These are phyloP conservation scores for Polydrusus tereticollis DNA, from an alignment of 2,888 invertebrate species.

Conservation along the genomic window DNA sequence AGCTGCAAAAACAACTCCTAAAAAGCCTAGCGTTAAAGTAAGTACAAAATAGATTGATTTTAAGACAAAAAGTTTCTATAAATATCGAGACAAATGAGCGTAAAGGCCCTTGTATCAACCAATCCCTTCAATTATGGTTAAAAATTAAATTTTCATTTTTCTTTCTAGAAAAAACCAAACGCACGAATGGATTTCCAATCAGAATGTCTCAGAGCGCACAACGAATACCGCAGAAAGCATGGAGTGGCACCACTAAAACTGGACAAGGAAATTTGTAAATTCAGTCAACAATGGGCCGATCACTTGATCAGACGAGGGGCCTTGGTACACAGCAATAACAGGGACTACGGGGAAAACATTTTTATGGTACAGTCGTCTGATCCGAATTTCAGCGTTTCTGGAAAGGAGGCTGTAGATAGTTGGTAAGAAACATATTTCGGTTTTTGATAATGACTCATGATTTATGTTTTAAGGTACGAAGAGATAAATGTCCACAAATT, in stretches of 20 bases:
- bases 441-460: too few relatives aligned
- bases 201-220: conserved; percentile 73
- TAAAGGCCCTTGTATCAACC: too few relatives aligned
- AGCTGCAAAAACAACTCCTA: conserved; percentile 41
- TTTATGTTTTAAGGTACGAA: conserved; percentile 68
- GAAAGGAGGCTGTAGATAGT: conserved; percentile 78
- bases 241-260: conserved; percentile 71
- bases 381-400: conserved; percentile 74
- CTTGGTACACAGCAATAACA: conserved; percentile 72
- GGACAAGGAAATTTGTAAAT: conserved; percentile 69
- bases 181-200: conserved; percentile 61
- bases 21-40: conserved; percentile 52
- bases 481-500: conserved; percentile 80
- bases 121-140: too few relatives aligned
- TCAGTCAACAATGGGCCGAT: conserved; percentile 70
- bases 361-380: conserved; percentile 79
- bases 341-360: conserved; percentile 76
- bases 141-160: not conserved
- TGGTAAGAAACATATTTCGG: conserved; percentile 67
- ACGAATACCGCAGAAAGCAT: conserved; percentile 71
- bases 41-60: conserved; percentile 16
- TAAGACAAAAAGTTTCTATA: too few relatives aligned
- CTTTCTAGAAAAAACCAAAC: conserved; percentile 56
- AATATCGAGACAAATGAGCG: too few relatives aligned
- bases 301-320: conserved; percentile 69